Base-by-base conservation (phyloP, 1,140 invertebrate species). In the Drosophila kanapiae region DNA sequence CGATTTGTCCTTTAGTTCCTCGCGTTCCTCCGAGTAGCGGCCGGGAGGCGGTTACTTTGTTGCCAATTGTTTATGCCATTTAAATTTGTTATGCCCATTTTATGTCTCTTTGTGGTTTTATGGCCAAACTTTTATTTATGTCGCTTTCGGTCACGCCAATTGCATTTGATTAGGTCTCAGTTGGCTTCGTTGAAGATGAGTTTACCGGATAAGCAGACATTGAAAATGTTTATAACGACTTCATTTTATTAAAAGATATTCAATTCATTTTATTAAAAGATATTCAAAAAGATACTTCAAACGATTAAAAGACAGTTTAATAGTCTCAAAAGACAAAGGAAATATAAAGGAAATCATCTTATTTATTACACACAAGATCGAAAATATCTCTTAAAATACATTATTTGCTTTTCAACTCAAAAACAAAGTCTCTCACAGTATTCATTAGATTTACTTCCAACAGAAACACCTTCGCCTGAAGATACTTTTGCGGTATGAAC, bases 51-150 rank as follows among this genome's bases (percentile, higher is more conserved):
- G 11, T 27, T 40, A 72, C 48, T 77, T 71, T 60, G 72, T 79
- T 83, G 65, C 40, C 81, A 77, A 83, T 83, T 84, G 76, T 78
- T 71, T 78, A 59, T 78, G 75, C 65, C 65, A 71, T 71, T 78
- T 78, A 78, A 78, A 78, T 78, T 78, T 78, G 65, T 71, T 59
- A 76, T 80, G 76, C 62, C 51, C 51, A 59, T 56, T 70, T 57
- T 65, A 60, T 72, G 70, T 72, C 67, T 72, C 70, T 70, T 35
- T 61, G 63, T 16, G 57, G 49, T 75, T 83, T 84, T 77, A 83
- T 80, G 65, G 31, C 56, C 56, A 75, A 83, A 80, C 53, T 84
- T 83, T 83, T 60, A 82, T 82, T 82, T 78, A 78, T 82, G 54
- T 53, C 60, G 58, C 60, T 58, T 53, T 51, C 9, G 62, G 38